phyloP scores from a whole-genome alignment of 37 sponge, comb jelly and placozoan species.

The Petrosia ficiformis region DNA sequence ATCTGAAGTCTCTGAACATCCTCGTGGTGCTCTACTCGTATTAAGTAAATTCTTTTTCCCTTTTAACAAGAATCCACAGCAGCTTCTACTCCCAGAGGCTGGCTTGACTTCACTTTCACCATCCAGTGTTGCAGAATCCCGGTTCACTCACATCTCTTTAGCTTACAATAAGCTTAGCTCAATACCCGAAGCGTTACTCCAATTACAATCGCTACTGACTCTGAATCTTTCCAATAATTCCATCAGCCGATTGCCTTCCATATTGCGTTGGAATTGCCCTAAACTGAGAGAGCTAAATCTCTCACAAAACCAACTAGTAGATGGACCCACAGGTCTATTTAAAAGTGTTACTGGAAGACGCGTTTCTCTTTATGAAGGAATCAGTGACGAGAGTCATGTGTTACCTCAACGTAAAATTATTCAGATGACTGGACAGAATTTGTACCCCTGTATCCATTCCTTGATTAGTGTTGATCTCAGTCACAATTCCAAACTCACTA shows the following conservation, averaged over 20 bases:
- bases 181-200: conserved; percentile 41
- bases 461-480: conserved; percentile 47
- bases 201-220: conserved; percentile 12
- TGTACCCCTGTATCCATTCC: conserved; percentile 51
- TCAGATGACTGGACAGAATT: conserved; percentile 49
- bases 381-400: not conserved
- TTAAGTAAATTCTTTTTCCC: conserved; percentile 16
- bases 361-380: not conserved
- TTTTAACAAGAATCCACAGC: not conserved
- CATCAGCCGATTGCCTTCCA: conserved; percentile 35
- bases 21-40: conserved; percentile 26
- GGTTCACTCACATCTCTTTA: conserved; percentile 46
- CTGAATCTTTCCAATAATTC: conserved; percentile 51
- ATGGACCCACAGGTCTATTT: conserved; percentile 15
- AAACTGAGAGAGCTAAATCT: conserved; percentile 39
- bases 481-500: conserved; percentile 41
- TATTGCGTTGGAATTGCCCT: conserved; percentile 65
- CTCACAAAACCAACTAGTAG: conserved; percentile 39
- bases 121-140: conserved; percentile 12
- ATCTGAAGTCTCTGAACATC: conserved; percentile 4
- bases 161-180: conserved; percentile 26
- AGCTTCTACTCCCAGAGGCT: not conserved
- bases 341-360: conserved; percentile 4
- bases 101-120: conserved; percentile 15
- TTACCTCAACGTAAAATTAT: conserved; percentile 15